Evolutionary conservation across 2,113 vertebrate genomes (phyloP).

Genomic region (Monarcha castaneiventris): DNA sequence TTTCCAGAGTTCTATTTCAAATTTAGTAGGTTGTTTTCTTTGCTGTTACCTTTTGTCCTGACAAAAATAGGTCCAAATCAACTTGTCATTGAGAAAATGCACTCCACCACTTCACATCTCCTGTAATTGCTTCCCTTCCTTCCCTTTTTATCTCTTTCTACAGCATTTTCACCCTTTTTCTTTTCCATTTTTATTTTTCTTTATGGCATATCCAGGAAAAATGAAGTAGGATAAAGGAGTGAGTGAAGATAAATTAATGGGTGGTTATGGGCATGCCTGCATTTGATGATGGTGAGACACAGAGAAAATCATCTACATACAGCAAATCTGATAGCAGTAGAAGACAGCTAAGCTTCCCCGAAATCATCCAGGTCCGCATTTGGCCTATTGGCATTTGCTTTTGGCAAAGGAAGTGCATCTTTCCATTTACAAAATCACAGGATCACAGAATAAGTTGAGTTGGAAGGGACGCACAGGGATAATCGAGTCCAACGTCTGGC

Average conservation of each 20-base stretch:
- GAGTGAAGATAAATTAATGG: neutral
- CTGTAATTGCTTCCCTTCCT: neutral
- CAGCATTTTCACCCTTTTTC: neutral
- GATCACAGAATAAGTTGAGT: neutral
- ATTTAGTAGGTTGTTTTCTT: neutral
- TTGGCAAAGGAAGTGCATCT: neutral
- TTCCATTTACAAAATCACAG: neutral
- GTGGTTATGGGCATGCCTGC: neutral
- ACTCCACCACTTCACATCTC: neutral
- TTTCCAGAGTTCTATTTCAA: neutral
- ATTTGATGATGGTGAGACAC: neutral
- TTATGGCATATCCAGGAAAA: neutral
- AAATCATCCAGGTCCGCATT: neutral
- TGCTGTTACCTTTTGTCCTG: neutral
- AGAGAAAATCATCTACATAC: neutral
- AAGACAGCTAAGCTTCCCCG: neutral
- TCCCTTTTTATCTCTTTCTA: neutral
- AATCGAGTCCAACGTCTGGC: fast-evolving
- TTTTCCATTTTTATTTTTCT: neutral
- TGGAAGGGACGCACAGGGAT: neutral
- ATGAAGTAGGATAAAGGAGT: neutral
- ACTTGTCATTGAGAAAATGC: neutral
- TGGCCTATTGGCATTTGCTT: neutral
- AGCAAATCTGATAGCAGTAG: neutral
- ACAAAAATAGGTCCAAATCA: neutral